These are phyloP conservation scores for Xenus cinereus DNA, from an alignment of 2,113 vertebrate genomes.

Conservation along the genomic window DNA sequence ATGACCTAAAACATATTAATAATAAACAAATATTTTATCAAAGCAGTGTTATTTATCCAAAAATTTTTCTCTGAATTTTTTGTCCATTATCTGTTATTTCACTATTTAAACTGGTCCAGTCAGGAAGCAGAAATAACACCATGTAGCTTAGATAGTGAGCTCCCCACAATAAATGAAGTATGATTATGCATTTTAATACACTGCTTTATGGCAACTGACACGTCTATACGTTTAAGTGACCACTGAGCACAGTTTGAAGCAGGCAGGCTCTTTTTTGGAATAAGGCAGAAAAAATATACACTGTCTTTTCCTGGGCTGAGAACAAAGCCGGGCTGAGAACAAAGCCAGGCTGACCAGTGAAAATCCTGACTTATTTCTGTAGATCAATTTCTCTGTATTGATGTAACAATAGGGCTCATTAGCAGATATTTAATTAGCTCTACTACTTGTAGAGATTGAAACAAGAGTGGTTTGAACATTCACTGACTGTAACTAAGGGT, in stretches of 20 bases:
- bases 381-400: conserved; percentile 28
- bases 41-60: not conserved
- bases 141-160: not conserved
- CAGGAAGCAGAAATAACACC: not conserved
- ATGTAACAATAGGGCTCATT: not conserved
- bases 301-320: not conserved
- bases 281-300: not conserved
- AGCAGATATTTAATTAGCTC: not conserved
- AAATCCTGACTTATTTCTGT: not conserved
- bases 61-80: not conserved
- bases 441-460: not conserved
- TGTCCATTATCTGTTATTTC: not conserved
- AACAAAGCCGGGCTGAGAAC: not conserved
- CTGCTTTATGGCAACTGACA: not conserved
- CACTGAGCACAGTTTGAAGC: not conserved
- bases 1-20: not conserved
- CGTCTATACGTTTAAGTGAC: not conserved
- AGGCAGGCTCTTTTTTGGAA: not conserved
- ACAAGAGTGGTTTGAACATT: not conserved
- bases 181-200: not conserved
- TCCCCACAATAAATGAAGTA: not conserved
- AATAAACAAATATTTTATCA: not conserved
- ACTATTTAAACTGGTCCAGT: not conserved
- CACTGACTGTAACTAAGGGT: not conserved
- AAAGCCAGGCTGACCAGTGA: not conserved